Percentiles rank a stretch among this genome's conserved stretches.
phyloP scores from a whole-genome alignment of 2,797 vertebrate species.

The Epinephelus malabaricus region DNA sequence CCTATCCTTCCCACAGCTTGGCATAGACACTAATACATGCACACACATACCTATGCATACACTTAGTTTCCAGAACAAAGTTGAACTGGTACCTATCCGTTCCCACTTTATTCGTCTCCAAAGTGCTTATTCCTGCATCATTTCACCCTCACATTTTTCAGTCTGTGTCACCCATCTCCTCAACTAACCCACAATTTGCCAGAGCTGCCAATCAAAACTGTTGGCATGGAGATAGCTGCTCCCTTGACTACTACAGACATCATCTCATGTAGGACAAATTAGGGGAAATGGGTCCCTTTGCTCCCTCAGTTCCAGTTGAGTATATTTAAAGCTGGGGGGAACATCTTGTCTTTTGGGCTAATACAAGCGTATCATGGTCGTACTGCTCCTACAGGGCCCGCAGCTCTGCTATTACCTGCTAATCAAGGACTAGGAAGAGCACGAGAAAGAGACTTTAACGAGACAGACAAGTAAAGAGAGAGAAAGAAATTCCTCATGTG shows the following conservation, averaged over 20 bases:
- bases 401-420: slow-evolving; percentile 32
- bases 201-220: slow-evolving; percentile 64
- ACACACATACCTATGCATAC: neutral
- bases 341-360: slow-evolving; percentile 45
- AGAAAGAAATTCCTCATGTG: slow-evolving; percentile 29
- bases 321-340: slow-evolving; percentile 49
- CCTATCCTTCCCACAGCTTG: slow-evolving; percentile 19
- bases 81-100: neutral
- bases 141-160: slow-evolving; percentile 1
- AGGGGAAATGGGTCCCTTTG: slow-evolving; percentile 48
- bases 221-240: slow-evolving; percentile 60
- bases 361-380: slow-evolving; percentile 29
- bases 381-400: slow-evolving; percentile 42
- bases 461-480: neutral
- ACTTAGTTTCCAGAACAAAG: slow-evolving; percentile 13
- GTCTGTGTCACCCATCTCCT: slow-evolving; percentile 12
- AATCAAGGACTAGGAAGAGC: slow-evolving; percentile 22
- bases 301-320: slow-evolving; percentile 36
- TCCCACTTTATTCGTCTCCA: slow-evolving; percentile 1
- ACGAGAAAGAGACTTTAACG: neutral
- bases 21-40: neutral
- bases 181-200: slow-evolving; percentile 23
- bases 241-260: slow-evolving; percentile 42
- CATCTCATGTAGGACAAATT: slow-evolving; percentile 66
- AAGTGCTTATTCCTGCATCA: slow-evolving; percentile 1